Evolutionary conservation across 2,888 invertebrate species (phyloP), one percentile per base, ranked within the genome.

Genomic region (Polylopha cassiicola): DNA sequence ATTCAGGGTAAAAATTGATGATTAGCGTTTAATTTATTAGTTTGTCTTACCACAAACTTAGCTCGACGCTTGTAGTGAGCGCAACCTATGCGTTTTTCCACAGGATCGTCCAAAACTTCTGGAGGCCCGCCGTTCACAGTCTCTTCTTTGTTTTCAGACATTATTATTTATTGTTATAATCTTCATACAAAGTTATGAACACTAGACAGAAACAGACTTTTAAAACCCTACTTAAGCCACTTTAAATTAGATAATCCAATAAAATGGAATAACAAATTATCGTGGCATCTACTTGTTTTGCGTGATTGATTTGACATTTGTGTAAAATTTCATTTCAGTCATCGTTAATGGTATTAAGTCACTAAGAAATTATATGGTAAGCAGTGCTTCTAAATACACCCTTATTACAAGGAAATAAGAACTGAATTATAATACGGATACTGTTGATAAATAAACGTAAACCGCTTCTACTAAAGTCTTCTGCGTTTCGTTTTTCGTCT

Each of bases 11-110:
- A n/a, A n/a, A n/a, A n/a, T n/a, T 9, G 13, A 15, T n/a, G n/a
- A n/a, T 10, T 7, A 6, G 11, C n/a, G 4, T 5, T 10, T 15
- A 22, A 21, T 6, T 1, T 2, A 26, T 9, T 10, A 27, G 15
- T 11, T 26, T 6, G 44, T 86, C 92, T 89, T 86, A 94, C 94
- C 86, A 95, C 93, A 79, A 95, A 93, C 84, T 94, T 93, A 30
- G 93, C 93, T 71, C 92, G 90, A 60, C 95, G 87, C 71, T 93
- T 92, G 67, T 95, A 95, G 81, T 95, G 95, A 54, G 90, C 89
- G 78, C 95, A 95, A 42, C 95, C 95, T 50, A 88, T 77, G 13
- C 87, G 81, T 72, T 88, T 86, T 60, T 81, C 81, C 48, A 53
- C 58, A 39, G 50, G 62, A 46, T 58, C 49, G 44, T 72, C 75